Percentiles rank a stretch among this genome's conserved stretches.
Conservation (phyloP, 2,113 vertebrate species). For the Astatoreochromis straeleni region DNA sequence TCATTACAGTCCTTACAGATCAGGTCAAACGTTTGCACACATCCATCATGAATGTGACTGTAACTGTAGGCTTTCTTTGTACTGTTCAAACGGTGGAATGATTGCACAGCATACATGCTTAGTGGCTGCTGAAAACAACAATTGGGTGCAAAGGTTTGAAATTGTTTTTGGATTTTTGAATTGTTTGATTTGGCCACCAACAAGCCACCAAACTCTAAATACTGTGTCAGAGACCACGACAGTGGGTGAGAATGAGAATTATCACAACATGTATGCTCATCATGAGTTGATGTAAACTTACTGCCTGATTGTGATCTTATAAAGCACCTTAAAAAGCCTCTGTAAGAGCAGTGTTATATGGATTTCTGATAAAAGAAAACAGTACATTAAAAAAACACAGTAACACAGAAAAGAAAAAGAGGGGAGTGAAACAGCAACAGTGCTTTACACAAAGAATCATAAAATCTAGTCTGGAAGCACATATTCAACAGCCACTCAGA, state of each 20-base stretch:
- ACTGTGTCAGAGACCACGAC: neutral
- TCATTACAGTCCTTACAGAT: neutral
- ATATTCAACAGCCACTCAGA: neutral
- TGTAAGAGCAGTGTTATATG: neutral
- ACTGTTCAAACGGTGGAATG: neutral
- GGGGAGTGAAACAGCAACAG: neutral
- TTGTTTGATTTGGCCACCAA: neutral
- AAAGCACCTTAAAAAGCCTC: neutral
- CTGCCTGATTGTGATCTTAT: neutral
- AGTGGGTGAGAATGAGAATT: fast-evolving
- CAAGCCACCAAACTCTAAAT: neutral
- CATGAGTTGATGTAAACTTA: neutral
- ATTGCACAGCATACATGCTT: neutral
- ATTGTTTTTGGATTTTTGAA: neutral
- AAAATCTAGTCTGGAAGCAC: neutral
- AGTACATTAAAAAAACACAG: neutral
- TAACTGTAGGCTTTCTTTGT: neutral
- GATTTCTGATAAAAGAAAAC: neutral
- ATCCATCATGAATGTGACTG: neutral
- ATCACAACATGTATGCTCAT: neutral
- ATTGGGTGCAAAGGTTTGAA: neutral
- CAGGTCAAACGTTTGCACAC: neutral
- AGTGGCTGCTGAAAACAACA: neutral
- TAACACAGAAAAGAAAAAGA: neutral
- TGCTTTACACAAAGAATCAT: neutral